Base-by-base conservation (phyloP, 2,113 vertebrate genomes). In the Bombycilla garrulus region DNA sequence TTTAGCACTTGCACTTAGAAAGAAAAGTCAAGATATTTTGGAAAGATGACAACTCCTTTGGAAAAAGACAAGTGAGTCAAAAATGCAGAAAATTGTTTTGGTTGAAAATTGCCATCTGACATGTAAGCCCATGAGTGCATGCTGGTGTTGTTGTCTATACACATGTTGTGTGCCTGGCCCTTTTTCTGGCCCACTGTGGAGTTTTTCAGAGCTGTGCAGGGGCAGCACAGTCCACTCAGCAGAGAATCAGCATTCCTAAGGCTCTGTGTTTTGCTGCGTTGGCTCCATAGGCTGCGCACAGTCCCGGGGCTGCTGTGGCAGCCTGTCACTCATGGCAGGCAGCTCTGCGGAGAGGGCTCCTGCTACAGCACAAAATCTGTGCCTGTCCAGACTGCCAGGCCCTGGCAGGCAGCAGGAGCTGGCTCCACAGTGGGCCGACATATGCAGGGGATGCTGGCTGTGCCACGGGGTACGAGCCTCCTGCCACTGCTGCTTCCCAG, bases 361-460 rank as follows among this genome's bases (percentile, higher is more conserved):
- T 4, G 35, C 36, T 88, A 90, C 90, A 65, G 90, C 76, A 58
- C 80, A 10, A 47, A 90, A 93, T 71, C 93, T 86, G 80, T 94
- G 94, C 90, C 82, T 74, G 84, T 60, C 92, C 90, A 94, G 79
- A 93, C 86, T 94, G 92, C 0, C 4, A 51, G 73, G 92, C 92
- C 82, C 69, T 83, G 96, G 92, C 86, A 88, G 90, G 94, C 90
- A 86, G 88, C 88, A 25, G 96, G 87, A 70, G 71, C 64, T 90
- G 87, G 79, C 87, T 70, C 42, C 64, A 56, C 4, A 7, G 48
- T 0, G 12, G 48, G 79, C 87, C 0, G 10, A 83, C 87, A 90
- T 90, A 90, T 90, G 87, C 71, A 62, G 79, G 92, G 86, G 69
- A 81, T 29, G 2, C 79, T 53, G 87, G 47, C 57, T 54, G 69